A percentile compares a stretch with the other conserved stretches of the same genome.
Evolutionary conservation across 1,140 invertebrate genomes (phyloP).

Genomic region (Caenorhabditis inopinata): DNA sequence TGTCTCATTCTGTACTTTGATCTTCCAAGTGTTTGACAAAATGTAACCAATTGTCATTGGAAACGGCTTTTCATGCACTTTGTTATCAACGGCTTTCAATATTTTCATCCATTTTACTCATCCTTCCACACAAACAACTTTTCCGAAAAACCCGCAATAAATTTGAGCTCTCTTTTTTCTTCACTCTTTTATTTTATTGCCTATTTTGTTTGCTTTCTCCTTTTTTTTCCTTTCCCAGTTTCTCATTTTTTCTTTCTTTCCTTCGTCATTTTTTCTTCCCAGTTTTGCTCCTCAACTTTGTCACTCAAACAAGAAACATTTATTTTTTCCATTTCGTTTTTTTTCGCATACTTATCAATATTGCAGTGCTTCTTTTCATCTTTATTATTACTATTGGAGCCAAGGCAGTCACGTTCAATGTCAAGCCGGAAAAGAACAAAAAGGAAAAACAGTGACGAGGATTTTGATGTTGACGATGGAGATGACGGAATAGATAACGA

Average conservation of each 20-base stretch:
- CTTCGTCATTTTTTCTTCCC: neutral
- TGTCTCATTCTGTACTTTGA: too few relatives aligned
- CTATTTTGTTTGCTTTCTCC: conserved; percentile 33
- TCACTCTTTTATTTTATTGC: conserved; percentile 19
- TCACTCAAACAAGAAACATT: conserved; percentile 18
- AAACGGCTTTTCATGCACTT: too few relatives aligned
- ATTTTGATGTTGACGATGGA: neutral
- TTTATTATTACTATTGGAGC: neutral
- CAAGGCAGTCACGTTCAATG: neutral
- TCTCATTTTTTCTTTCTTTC: neutral
- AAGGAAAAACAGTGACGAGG: conserved; percentile 12
- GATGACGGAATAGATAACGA: neutral
- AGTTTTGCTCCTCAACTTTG: conserved; percentile 10
- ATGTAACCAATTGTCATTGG: too few relatives aligned
- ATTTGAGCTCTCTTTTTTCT: neutral
- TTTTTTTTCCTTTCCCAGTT: conserved; percentile 28
- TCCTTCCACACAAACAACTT: neutral
- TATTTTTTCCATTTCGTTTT: conserved; percentile 19
- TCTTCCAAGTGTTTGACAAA: too few relatives aligned
- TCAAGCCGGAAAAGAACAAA: neutral
- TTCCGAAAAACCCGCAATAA: conserved; percentile 23
- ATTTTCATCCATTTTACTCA: too few relatives aligned
- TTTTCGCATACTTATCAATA: neutral
- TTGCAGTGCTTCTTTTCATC: neutral
- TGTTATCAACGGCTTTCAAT: too few relatives aligned